Evolutionary conservation across 2,113 vertebrate genomes (phyloP).

Genomic region (Corythornis madagascariensis): DNA sequence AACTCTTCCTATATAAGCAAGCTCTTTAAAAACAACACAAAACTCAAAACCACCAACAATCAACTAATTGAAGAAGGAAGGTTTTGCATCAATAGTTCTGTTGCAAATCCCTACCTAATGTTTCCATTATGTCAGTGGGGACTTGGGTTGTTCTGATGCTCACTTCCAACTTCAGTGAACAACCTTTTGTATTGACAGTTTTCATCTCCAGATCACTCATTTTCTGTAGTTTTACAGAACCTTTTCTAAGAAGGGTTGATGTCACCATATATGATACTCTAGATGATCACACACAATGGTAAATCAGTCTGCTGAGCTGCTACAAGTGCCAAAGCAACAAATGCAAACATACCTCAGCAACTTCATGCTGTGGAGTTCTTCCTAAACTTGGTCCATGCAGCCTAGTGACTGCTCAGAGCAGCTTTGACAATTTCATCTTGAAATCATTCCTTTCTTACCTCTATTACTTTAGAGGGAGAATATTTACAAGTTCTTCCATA

Average conservation of each 20-base stretch:
- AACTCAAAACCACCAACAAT: not conserved
- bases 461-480: not conserved
- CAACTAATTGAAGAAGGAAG: not conserved
- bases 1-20: not conserved
- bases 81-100: not conserved
- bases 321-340: too few species aligned
- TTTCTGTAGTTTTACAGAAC: not conserved
- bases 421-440: not conserved
- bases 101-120: not conserved
- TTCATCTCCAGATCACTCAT: not conserved
- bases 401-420: not conserved
- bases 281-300: accelerated
- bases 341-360: not conserved
- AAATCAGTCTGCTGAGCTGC: accelerated
- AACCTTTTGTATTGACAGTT: not conserved
- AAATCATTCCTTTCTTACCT: not conserved
- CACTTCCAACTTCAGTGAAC: not conserved
- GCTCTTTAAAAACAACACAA: not conserved
- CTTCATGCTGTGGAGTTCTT: not conserved
- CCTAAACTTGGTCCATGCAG: not conserved
- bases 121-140: not conserved
- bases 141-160: not conserved
- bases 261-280: accelerated
- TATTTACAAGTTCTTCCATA: not conserved
- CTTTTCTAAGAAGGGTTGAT: not conserved